Conservation (phyloP, 2,797 vertebrate genomes). For the Microctenopoma steveboyesi region DNA sequence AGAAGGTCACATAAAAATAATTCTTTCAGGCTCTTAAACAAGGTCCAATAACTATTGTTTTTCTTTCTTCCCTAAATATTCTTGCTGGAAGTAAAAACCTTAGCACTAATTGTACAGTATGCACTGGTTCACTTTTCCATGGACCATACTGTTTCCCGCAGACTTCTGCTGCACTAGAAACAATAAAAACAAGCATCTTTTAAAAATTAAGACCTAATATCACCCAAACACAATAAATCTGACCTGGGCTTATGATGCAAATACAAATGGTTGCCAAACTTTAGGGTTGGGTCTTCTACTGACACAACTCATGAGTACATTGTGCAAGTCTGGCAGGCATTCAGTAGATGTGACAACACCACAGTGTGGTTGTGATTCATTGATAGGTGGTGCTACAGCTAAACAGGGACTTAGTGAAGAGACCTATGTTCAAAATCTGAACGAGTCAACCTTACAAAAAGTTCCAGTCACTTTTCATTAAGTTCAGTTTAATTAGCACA, state of each 20-base stretch:
- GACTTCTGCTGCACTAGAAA: neutral
- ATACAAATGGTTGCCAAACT: neutral
- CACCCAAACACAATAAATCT: neutral
- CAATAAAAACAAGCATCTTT: too few relatives aligned
- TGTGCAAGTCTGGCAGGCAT: conserved; percentile 2
- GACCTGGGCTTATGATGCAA: neutral
- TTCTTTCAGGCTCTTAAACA: neutral
- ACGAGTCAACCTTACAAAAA: conserved; percentile 1
- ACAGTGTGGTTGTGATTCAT: conserved; percentile 28
- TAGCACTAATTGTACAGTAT: too few relatives aligned
- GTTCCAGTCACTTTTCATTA: neutral
- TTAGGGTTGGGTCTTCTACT: neutral
- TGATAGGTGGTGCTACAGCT: neutral
- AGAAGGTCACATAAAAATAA: neutral
- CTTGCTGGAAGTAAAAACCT: too few relatives aligned
- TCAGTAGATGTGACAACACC: conserved; percentile 17
- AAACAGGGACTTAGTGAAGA: neutral
- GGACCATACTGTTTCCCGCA: neutral
- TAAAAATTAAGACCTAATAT: too few relatives aligned
- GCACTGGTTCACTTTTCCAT: too few relatives aligned
- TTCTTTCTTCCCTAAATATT: too few relatives aligned
- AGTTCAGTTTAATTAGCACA: neutral
- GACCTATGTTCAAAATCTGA: neutral
- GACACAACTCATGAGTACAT: neutral
- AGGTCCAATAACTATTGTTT: neutral